Percentiles rank a stretch among this genome's conserved stretches.
Conservation (phyloP, 1,140 invertebrate genomes). For the Megathymus violae region DNA sequence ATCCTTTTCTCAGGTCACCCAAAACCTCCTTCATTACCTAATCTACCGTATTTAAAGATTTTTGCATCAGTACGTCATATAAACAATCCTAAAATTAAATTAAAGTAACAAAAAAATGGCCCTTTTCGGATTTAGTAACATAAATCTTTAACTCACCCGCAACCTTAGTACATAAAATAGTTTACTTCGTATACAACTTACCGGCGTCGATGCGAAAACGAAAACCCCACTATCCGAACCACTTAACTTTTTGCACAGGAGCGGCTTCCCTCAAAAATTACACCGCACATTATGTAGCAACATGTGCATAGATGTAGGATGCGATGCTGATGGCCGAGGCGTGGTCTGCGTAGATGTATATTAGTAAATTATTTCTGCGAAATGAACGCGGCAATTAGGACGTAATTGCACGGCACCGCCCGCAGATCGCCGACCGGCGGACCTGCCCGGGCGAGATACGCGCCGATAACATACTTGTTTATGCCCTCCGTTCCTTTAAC, state of each 20-base stretch:
- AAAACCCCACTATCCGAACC: not conserved
- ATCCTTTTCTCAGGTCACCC: no score
- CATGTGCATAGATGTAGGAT: conserved; percentile 18
- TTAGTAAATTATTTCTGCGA: conserved; percentile 54
- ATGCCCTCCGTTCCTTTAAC: conserved; percentile 30
- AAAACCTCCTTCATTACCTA: no score
- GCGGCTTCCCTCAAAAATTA: conserved; percentile 28
- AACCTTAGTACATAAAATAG: not conserved
- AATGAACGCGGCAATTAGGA: conserved; percentile 54
- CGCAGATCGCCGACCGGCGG: conserved; percentile 27
- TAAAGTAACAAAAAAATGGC: no score
- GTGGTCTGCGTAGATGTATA: conserved; percentile 40
- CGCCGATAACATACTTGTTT: conserved; percentile 43
- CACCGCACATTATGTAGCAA: conserved; percentile 23
- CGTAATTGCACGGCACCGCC: conserved; percentile 48
- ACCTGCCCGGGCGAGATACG: conserved; percentile 14
- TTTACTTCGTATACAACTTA: not conserved
- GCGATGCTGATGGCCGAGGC: conserved; percentile 36
- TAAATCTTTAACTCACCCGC: not conserved
- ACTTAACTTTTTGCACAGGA: conserved; percentile 14
- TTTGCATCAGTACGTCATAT: no score
- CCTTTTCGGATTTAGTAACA: no score
- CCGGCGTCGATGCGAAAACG: not conserved
- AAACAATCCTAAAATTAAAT: no score
- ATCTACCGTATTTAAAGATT: no score